Percentiles rank a stretch among this genome's conserved stretches.
These are phyloP conservation scores for Babylonia areolata DNA, from an alignment of 1,140 invertebrate genomes.

Conservation along the genomic window DNA sequence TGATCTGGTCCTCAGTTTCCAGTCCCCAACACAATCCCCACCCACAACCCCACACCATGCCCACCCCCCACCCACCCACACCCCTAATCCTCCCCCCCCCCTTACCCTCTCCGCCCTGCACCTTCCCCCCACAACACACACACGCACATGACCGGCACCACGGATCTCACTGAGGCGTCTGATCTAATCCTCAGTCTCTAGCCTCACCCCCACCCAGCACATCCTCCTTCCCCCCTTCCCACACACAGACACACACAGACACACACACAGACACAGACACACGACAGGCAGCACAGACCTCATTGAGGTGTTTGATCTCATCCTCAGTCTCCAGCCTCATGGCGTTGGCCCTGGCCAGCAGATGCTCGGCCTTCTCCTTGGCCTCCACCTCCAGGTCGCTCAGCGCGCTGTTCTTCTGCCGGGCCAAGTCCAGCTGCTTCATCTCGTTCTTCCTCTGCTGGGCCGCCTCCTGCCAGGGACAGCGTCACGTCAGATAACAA, in stretches of 20 bases:
- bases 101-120: too few species aligned
- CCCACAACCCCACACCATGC: too few species aligned
- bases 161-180: conserved; percentile 76
- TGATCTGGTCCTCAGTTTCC: conserved; percentile 77
- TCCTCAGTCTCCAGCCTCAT: conserved; percentile 76
- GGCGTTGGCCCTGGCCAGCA: conserved; percentile 73
- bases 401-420: conserved; percentile 73
- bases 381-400: conserved; percentile 75
- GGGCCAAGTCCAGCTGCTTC: conserved; percentile 72
- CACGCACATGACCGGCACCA: background rate
- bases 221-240: conserved; percentile 63
- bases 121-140: too few species aligned
- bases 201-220: conserved; percentile 73
- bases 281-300: conserved; percentile 56
- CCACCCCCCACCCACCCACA: too few species aligned
- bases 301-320: conserved; percentile 77
- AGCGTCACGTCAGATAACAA: too few species aligned
- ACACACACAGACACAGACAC: conserved; percentile 8
- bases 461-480: conserved; percentile 63
- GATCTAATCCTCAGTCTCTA: conserved; percentile 77
- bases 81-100: conserved; percentile 60
- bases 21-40: too few species aligned
- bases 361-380: conserved; percentile 73
- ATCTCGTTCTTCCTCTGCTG: conserved; percentile 71
- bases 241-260: conserved; percentile 22